Conservation (phyloP, 2,113 vertebrate species). For the Serinus canaria region DNA sequence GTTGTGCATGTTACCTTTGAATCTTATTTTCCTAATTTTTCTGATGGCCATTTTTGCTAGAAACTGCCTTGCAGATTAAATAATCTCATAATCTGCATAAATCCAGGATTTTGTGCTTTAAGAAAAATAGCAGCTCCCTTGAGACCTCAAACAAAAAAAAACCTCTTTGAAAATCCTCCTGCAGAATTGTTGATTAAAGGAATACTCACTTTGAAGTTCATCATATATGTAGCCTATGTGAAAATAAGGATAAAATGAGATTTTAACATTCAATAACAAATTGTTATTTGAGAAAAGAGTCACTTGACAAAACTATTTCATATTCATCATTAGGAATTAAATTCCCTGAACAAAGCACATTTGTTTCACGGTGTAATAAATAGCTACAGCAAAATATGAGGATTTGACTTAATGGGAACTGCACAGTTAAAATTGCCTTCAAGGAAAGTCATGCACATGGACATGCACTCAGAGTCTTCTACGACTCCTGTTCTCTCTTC, state of each 20-base stretch:
- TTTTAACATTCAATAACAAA: not conserved
- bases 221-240: not conserved
- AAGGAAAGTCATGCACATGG: not conserved
- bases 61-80: not conserved
- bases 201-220: not conserved
- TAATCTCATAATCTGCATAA: not conserved
- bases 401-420: not conserved
- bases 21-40: not conserved
- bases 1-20: not conserved
- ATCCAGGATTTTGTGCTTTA: not conserved
- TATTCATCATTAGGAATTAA: conserved; percentile 18
- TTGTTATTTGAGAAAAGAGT: not conserved
- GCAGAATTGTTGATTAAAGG: not conserved
- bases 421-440: not conserved
- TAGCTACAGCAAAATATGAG: not conserved
- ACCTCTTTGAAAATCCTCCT: not conserved
- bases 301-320: not conserved
- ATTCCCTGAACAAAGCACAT: not conserved
- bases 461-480: not conserved
- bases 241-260: not conserved
- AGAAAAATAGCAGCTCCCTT: not conserved
- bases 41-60: not conserved
- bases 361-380: conserved; percentile 1
- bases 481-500: not conserved
- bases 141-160: not conserved